Percentiles rank a stretch among this genome's conserved stretches.
Evolutionary conservation across 2,113 vertebrate genomes (phyloP).

Genomic region (Chaenocephalus aceratus): DNA sequence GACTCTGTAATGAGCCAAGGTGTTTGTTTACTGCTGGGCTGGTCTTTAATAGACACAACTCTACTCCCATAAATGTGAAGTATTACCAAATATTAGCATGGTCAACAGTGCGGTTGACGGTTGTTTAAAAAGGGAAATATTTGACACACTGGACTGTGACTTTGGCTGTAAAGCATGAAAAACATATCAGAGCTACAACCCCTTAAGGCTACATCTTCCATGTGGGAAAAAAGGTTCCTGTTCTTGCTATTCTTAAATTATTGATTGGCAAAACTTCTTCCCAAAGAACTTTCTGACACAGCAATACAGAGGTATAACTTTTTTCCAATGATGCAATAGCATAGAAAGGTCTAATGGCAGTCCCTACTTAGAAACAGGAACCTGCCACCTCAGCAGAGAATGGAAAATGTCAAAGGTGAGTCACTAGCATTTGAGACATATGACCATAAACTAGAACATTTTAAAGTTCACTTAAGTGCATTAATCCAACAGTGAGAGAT

Average conservation of each 20-base stretch:
- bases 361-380: neutral
- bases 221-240: neutral
- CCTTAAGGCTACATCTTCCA: neutral
- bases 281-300: neutral
- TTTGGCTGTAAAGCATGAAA: neutral
- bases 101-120: constrained; percentile 24
- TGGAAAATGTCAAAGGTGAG: neutral
- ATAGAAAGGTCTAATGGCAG: constrained; percentile 4
- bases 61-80: neutral
- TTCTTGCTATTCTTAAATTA: neutral
- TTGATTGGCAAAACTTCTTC: neutral
- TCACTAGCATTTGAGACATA: neutral
- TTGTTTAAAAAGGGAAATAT: constrained; percentile 33
- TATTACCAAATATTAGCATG: constrained; percentile 40
- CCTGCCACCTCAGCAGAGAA: neutral
- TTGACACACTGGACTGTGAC: constrained; percentile 6
- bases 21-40: neutral
- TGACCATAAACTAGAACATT: constrained; percentile 3
- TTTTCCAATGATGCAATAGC: neutral
- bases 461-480: neutral
- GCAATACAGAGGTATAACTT: neutral
- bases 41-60: constrained; percentile 15
- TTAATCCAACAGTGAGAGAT: too few relatives aligned
- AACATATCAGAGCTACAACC: neutral
- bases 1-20: neutral